Conservation (phyloP, 2,888 invertebrate species). For the Lampropteryx suffumata region DNA sequence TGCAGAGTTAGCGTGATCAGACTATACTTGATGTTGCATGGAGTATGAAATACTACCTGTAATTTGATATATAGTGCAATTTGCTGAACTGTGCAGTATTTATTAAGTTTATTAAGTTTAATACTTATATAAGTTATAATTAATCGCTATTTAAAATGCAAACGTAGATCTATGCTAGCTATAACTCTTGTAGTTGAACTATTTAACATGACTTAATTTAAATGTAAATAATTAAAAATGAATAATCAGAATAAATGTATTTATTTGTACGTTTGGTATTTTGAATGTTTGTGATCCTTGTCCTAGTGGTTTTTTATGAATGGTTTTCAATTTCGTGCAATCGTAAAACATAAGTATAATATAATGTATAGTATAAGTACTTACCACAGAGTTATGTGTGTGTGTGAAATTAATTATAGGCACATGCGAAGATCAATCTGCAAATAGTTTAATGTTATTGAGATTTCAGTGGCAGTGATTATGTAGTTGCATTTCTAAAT, state of each 20-base stretch:
- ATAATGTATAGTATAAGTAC: no score
- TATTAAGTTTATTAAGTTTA: constrained; percentile 8
- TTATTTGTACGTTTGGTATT: constrained; percentile 38
- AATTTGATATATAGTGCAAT: constrained; percentile 16
- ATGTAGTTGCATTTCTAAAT: no score
- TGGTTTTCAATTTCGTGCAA: no score
- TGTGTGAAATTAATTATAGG: no score
- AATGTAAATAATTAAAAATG: constrained; percentile 30
- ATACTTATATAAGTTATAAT: constrained; percentile 1
- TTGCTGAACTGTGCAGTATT: constrained; percentile 15
- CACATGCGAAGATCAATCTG: no score
- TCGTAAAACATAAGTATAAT: no score
- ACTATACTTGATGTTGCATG: constrained; percentile 47
- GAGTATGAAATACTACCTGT: constrained; percentile 31
- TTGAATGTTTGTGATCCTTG: constrained; percentile 40
- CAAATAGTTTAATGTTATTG: no score
- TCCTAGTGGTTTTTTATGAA: constrained; percentile 22
- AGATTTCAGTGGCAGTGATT: no score
- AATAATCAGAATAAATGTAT: constrained; percentile 39
- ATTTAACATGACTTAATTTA: constrained; percentile 13
- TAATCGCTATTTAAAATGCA: constrained; percentile 3
- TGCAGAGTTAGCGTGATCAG: no score
- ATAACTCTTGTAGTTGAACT: not conserved
- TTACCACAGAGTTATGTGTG: no score
- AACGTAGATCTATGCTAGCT: constrained; percentile 13